phyloP scores from a whole-genome alignment of 2,113 vertebrate species.

The Onychostoma macrolepis region DNA sequence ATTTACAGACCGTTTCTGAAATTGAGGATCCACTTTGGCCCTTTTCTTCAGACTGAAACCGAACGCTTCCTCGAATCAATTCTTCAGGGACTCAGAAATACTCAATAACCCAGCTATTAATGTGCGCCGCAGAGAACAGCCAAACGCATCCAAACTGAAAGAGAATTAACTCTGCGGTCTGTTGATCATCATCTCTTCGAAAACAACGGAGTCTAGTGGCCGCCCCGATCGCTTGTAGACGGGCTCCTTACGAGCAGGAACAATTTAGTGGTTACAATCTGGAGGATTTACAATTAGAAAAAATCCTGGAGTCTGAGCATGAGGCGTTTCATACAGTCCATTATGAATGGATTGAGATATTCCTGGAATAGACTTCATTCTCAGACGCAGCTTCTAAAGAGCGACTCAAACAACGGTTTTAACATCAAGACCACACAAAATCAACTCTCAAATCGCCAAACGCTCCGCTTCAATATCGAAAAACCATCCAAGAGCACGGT shows the following conservation, averaged over 20 bases:
- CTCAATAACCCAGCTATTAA: constrained; percentile 72
- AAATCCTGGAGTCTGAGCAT: constrained; percentile 46
- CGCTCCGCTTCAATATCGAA: not conserved
- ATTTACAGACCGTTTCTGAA: constrained; percentile 54
- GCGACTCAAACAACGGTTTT: not conserved
- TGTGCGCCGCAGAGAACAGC: constrained; percentile 67
- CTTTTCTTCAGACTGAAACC: constrained; percentile 57
- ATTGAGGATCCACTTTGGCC: constrained; percentile 52
- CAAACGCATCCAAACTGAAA: constrained; percentile 68
- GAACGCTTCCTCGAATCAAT: constrained; percentile 65
- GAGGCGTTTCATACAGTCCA: constrained; percentile 66
- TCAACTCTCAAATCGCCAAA: not conserved
- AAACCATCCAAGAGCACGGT: not conserved
- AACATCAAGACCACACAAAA: not conserved
- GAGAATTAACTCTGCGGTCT: constrained; percentile 72
- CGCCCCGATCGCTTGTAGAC: constrained; percentile 62
- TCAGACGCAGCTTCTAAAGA: not conserved
- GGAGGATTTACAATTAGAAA: constrained; percentile 69
- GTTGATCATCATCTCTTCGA: constrained; percentile 70
- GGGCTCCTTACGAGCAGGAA: constrained; percentile 66
- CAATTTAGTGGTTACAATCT: constrained; percentile 73
- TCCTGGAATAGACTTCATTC: constrained; percentile 29
- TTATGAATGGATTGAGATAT: constrained; percentile 69
- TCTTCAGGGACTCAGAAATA: constrained; percentile 62
- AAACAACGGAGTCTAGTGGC: constrained; percentile 61